Conservation (phyloP, 2,113 vertebrate genomes). For the Aix galericulata region DNA sequence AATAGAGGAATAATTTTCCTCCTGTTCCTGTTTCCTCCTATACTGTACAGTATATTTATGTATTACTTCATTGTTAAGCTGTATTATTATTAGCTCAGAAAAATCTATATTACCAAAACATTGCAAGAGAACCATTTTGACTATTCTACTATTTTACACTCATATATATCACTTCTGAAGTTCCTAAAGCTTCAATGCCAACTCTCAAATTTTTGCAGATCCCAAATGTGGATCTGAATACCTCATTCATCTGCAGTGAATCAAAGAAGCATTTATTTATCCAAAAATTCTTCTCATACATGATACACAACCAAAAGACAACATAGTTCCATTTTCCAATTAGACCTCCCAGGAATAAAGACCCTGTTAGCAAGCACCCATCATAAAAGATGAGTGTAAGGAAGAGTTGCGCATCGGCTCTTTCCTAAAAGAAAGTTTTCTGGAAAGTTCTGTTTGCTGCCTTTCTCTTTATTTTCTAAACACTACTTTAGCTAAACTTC, state of each 20-base stretch:
- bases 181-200: neutral
- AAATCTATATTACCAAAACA: neutral
- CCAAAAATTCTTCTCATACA: neutral
- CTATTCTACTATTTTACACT: neutral
- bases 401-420: neutral
- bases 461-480: neutral
- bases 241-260: rapidly evolving
- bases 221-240: neutral
- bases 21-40: rapidly evolving
- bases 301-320: neutral
- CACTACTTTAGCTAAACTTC: neutral
- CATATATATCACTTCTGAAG: neutral
- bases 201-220: neutral
- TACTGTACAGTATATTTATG: neutral
- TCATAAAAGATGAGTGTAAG: neutral
- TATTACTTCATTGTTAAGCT: neutral
- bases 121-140: neutral
- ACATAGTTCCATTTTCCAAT: neutral
- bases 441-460: neutral
- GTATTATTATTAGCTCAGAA: neutral
- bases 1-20: neutral
- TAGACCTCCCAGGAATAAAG: neutral
- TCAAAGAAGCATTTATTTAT: neutral
- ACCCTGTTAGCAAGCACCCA: neutral
- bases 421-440: neutral